Percentiles rank a stretch among this genome's conserved stretches.
These are phyloP conservation scores for Centrocercus urophasianus DNA, from an alignment of 2,113 vertebrate genomes.

Conservation along the genomic window DNA sequence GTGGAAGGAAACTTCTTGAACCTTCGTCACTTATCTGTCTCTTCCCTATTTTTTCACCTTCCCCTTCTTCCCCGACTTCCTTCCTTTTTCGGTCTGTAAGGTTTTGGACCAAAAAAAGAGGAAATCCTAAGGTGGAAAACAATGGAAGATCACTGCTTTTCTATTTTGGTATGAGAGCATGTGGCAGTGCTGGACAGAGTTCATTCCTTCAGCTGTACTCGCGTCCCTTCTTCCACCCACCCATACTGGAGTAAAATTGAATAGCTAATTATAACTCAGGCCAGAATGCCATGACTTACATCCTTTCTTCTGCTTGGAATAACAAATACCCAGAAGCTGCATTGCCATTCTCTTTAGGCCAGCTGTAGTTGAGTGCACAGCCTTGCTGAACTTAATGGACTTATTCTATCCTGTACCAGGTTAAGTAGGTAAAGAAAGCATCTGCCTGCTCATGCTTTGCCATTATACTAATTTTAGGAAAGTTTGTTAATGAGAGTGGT, in stretches of 20 bases:
- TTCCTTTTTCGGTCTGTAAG: conserved; percentile 31
- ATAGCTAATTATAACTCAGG: conserved; percentile 57
- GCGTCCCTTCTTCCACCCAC: not conserved
- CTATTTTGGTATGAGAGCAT: not conserved
- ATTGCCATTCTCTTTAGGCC: not conserved
- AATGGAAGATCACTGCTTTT: not conserved
- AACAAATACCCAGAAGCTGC: not conserved
- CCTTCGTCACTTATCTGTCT: conserved; percentile 49
- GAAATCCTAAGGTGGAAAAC: conserved; percentile 60
- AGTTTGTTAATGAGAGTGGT: not conserved
- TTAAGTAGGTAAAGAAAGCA: not conserved
- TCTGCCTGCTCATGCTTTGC: not conserved
- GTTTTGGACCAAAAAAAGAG: conserved; percentile 21
- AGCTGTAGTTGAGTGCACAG: not conserved
- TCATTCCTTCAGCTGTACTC: conserved; percentile 3
- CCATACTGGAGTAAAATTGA: conserved; percentile 24
- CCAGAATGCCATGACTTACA: conserved; percentile 32
- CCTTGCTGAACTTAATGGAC: not conserved
- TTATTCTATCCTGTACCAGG: not conserved
- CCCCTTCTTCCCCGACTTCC: not conserved
- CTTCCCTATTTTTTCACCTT: conserved; percentile 7
- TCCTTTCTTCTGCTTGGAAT: conserved; percentile 57
- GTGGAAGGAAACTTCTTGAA: conserved; percentile 47
- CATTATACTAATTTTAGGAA: not conserved
- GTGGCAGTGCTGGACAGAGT: not conserved